phyloP scores from a whole-genome alignment of 1,140 invertebrate species.

The Drosophila lacteicornis region DNA sequence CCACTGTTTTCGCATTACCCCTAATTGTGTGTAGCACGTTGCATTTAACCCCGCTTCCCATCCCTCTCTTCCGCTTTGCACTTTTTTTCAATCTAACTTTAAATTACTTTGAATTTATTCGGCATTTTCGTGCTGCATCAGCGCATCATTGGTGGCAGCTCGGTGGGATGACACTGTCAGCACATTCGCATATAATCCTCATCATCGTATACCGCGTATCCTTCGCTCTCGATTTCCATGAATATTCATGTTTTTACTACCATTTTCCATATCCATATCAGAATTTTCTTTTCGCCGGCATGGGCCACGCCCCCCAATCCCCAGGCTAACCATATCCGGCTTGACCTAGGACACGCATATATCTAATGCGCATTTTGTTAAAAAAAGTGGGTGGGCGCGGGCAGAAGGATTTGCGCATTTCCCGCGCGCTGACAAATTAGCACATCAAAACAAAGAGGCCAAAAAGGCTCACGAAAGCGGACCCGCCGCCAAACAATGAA shows the following conservation, averaged over 20 bases:
- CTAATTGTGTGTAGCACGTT: constrained; percentile 19
- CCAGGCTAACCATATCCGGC: constrained; percentile 34
- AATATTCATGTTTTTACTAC: constrained; percentile 30
- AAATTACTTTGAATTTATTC: constrained; percentile 46
- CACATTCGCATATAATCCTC: constrained; percentile 34
- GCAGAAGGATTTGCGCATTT: constrained; percentile 51
- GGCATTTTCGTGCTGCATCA: constrained; percentile 36
- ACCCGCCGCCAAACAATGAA: constrained; percentile 40
- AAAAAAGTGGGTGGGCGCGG: not conserved
- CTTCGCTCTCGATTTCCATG: constrained; percentile 19
- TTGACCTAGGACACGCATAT: constrained; percentile 77
- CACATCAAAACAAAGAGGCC: constrained; percentile 77
- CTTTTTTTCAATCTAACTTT: constrained; percentile 33
- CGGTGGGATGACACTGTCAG: constrained; percentile 27
- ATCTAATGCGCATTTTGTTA: constrained; percentile 69
- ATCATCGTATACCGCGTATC: constrained; percentile 7
- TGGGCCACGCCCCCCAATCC: constrained; percentile 18
- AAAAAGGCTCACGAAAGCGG: constrained; percentile 37
- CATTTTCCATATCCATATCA: constrained; percentile 29
- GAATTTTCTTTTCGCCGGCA: constrained; percentile 5
- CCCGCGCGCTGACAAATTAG: constrained; percentile 67
- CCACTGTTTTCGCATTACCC: constrained; percentile 14
- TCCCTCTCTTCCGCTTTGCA: not conserved
- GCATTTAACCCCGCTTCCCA: not conserved
- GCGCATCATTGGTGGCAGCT: constrained; percentile 27